Evolutionary conservation across 1,140 invertebrate species (phyloP), one percentile per base, ranked within the genome.

Genomic region (Nymphalis io): DNA sequence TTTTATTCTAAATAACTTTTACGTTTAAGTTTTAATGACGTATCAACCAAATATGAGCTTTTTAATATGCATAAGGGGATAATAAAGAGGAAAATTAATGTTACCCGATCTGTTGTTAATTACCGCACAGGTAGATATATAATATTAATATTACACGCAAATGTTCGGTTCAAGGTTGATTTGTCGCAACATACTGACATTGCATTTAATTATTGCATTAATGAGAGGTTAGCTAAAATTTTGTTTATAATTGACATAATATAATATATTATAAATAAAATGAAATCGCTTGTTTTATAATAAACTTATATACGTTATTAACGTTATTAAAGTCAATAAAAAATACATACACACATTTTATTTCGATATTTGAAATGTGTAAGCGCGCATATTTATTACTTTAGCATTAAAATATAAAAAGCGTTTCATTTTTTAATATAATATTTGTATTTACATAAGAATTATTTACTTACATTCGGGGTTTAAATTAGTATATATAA

Each of bases 31-130:
- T 40, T 55, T 55, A 33, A 55, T 64, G 38, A 51, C 27, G 15
- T 18, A 64, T 55, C 38, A 23, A 55, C n/a, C 48, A 55, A 55
- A 39, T 64, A 27, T 64, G 46, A 40, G 39, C 38, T 64, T 55
- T 39, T 63, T 55, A 55, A 39, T 33, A 53, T 51, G 33, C n/a
- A 63, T 63, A 53, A 51, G 18, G 44, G 33, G 10, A 63, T 55
- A 64, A 39, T 55, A 48, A 64, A 55, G 48, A 64, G 33, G n/a
- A 5, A 42, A 38, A 21, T 60, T 60, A 60, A 60, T 60, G 33
- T 59, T 33, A 59, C 18, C 21, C 46, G 10, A 27, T 39, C 48
- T n/a, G n/a, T 8, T 18, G 21, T 51, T 18, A 38, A 53, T 53
- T 53, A 53, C 48, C 1, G 48, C 46, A 33, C 44, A 63, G 46